phyloP scores from a whole-genome alignment of 2,113 vertebrate species.

The Petromus typicus region DNA sequence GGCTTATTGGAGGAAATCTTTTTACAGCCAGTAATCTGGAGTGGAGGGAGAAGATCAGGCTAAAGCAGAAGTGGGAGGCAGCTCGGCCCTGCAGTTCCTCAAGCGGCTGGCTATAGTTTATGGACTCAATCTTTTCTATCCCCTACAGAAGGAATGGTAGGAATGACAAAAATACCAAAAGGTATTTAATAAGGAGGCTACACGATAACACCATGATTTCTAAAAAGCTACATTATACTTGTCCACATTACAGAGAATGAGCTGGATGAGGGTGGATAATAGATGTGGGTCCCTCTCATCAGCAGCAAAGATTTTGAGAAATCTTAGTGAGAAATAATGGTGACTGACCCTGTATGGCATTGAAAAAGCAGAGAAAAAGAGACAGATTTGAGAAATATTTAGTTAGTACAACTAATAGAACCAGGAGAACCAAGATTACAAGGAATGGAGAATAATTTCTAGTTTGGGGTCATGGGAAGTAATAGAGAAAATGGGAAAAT shows the following conservation, averaged over 20 bases:
- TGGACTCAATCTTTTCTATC: background rate
- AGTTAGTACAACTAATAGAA: background rate
- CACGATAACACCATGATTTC: background rate
- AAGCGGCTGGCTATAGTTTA: background rate
- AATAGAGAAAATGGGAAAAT: too few species aligned
- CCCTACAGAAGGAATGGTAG: background rate
- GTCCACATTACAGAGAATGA: background rate
- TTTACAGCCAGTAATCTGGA: slow-evolving; percentile 23
- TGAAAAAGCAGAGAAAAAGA: background rate
- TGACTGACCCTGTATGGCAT: accelerated
- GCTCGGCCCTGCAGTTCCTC: background rate
- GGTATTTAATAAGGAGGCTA: background rate
- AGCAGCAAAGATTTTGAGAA: background rate
- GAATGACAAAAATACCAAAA: background rate
- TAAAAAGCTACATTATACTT: slow-evolving; percentile 32
- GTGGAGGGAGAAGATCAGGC: background rate
- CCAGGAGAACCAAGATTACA: background rate
- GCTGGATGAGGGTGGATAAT: background rate
- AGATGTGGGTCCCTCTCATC: background rate
- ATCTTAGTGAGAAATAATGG: background rate
- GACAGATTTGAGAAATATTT: background rate
- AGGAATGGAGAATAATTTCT: background rate
- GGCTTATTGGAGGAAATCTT: background rate
- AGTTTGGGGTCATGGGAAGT: background rate
- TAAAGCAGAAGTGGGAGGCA: background rate